A percentile compares a stretch with the other conserved stretches of the same genome.
Evolutionary conservation across 2,113 vertebrate genomes (phyloP).

Genomic region (Atlantisia rogersi): DNA sequence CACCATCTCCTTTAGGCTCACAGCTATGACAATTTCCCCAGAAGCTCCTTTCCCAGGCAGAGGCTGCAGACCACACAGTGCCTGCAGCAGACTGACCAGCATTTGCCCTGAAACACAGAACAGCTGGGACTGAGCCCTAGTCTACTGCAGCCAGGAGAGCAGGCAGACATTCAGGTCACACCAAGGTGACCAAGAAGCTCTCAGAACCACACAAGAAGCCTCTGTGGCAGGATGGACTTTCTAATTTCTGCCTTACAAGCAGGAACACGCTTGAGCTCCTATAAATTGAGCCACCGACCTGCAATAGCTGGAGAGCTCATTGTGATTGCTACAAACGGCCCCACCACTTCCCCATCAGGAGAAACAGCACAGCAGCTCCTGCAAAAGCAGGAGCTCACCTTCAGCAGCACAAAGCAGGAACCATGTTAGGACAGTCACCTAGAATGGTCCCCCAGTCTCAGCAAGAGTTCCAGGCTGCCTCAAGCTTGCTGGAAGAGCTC

Average conservation of each 20-base stretch:
- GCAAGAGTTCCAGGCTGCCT: neutral
- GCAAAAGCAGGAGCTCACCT: neutral
- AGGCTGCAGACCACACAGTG: neutral
- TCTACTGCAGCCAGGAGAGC: neutral
- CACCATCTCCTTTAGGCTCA: neutral
- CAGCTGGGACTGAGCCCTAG: rapidly evolving
- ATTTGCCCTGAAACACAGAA: neutral
- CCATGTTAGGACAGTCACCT: neutral
- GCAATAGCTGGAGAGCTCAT: neutral
- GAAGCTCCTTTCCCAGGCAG: neutral
- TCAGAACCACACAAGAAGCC: neutral
- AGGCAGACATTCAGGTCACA: neutral
- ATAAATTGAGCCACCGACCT: neutral
- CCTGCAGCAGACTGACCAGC: neutral
- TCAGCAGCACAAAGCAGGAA: neutral
- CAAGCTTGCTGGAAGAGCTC: neutral
- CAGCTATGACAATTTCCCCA: neutral
- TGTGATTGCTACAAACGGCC: neutral
- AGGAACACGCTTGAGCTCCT: neutral
- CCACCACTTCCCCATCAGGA: neutral
- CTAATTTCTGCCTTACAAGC: neutral
- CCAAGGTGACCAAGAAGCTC: neutral
- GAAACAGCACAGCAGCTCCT: neutral
- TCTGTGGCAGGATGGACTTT: neutral
- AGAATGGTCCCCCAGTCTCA: neutral